A percentile compares a stretch with the other conserved stretches of the same genome.
Evolutionary conservation across 2,888 invertebrate genomes (phyloP).

Genomic region (Dolomedes plantarius): DNA sequence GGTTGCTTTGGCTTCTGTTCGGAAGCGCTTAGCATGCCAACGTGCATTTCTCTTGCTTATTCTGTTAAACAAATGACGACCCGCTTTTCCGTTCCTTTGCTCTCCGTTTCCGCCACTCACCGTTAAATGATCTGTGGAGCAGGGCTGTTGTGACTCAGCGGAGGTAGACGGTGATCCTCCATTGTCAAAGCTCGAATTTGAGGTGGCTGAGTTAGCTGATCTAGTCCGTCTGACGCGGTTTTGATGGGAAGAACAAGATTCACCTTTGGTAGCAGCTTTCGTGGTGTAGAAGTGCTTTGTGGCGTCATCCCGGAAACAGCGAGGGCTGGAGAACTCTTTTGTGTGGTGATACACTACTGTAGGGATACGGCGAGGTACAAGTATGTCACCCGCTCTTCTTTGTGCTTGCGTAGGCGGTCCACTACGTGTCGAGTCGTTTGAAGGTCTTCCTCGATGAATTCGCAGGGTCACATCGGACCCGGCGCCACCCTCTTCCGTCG

Average conservation of each 20-base stretch:
- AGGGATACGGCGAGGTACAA: conserved; percentile 64
- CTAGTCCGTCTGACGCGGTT: conserved; percentile 42
- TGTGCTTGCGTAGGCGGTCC: neutral
- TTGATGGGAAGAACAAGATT: neutral
- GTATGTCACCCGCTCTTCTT: conserved; percentile 53
- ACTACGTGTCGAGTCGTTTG: conserved; percentile 44
- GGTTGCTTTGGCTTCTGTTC: conserved; percentile 97
- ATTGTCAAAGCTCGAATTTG: conserved; percentile 24
- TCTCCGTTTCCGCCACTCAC: conserved; percentile 18
- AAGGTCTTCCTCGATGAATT: conserved; percentile 86
- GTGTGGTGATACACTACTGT: conserved; percentile 65
- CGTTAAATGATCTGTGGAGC: conserved; percentile 15
- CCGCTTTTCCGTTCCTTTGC: conserved; percentile 62
- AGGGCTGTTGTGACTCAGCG: neutral
- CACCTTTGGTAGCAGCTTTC: conserved; percentile 14
- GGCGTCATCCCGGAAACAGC: conserved; percentile 59
- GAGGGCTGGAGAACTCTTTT: conserved; percentile 50
- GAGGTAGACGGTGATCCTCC: conserved; percentile 33
- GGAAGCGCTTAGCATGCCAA: conserved; percentile 89
- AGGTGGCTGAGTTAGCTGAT: conserved; percentile 32
- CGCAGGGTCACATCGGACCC: conserved; percentile 92
- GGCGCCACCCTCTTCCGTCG: conserved; percentile 19
- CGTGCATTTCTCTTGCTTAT: conserved; percentile 94
- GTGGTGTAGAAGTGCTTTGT: conserved; percentile 54
- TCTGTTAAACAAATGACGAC: conserved; percentile 80